These are phyloP conservation scores for Eristalinus sepulchralis DNA, from an alignment of 2,888 invertebrate genomes.

Conservation along the genomic window DNA sequence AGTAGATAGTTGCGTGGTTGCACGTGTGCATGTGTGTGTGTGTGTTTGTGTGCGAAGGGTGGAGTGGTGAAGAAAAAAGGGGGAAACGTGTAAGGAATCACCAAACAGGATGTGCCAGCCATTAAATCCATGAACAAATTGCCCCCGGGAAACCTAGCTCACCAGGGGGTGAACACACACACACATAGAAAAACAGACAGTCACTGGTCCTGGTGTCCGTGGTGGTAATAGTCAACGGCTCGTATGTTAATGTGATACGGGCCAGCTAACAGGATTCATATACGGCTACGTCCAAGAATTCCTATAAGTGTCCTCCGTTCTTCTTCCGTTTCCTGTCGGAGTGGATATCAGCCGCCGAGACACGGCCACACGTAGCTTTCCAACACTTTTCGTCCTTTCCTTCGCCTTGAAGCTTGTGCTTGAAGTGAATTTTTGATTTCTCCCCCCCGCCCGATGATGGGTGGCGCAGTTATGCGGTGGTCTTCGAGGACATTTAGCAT, in stretches of 20 bases:
- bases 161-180: slow-evolving; percentile 1
- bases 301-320: slow-evolving; percentile 67
- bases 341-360: slow-evolving; percentile 50
- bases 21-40: slow-evolving; percentile 27
- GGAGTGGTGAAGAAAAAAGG: background rate
- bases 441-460: background rate
- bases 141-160: slow-evolving; percentile 56
- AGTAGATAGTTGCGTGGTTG: slow-evolving; percentile 65
- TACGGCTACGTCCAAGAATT: slow-evolving; percentile 46
- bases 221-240: slow-evolving; percentile 67
- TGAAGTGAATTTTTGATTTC: slow-evolving; percentile 67
- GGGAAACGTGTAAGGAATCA: slow-evolving; percentile 65
- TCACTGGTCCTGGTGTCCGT: background rate
- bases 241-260: slow-evolving; percentile 71
- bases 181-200: background rate
- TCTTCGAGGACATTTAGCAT: slow-evolving; percentile 65
- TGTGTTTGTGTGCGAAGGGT: background rate
- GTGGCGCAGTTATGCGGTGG: slow-evolving; percentile 1
- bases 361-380: background rate
- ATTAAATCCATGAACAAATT: slow-evolving; percentile 71
- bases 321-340: slow-evolving; percentile 46
- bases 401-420: slow-evolving; percentile 30
- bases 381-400: slow-evolving; percentile 8
- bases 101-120: slow-evolving; percentile 69
- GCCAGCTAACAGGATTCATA: slow-evolving; percentile 53